Evolutionary conservation across 2,113 vertebrate genomes (phyloP).

Genomic region (Aleadryas rufinucha): DNA sequence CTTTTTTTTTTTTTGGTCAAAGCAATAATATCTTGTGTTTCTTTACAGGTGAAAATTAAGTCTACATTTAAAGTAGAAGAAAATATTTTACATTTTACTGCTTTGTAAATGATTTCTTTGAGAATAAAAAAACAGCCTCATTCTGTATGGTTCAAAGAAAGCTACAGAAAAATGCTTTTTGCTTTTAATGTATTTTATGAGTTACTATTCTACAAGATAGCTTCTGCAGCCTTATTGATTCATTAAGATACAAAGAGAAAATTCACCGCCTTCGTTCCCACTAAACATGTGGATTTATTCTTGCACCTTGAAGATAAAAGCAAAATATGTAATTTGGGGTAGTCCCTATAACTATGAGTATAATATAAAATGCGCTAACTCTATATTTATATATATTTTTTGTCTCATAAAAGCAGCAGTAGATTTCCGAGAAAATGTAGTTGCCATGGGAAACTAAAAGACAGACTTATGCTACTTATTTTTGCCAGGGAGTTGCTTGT

Average conservation of each 20-base stretch:
- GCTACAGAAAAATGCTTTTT: background rate
- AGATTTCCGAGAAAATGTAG: background rate
- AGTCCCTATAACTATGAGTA: background rate
- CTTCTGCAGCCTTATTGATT: background rate
- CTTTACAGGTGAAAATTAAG: background rate
- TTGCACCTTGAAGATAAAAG: background rate
- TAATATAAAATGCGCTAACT: background rate
- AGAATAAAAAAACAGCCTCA: background rate
- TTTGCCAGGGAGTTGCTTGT: background rate
- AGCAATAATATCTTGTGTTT: background rate
- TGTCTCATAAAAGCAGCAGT: background rate
- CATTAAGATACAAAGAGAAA: background rate
- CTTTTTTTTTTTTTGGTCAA: background rate
- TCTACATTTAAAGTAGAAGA: background rate
- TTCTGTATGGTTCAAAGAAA: background rate
- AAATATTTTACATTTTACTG: background rate
- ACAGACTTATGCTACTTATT: background rate
- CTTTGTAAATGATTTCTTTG: background rate
- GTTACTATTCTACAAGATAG: background rate
- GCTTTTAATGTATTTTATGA: background rate
- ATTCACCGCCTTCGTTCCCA: background rate
- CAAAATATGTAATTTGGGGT: background rate
- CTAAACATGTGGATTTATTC: background rate
- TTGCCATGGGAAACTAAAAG: conserved; percentile 8
- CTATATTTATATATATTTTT: background rate